Conservation (phyloP, 2,888 invertebrate genomes). For the Drosophila atripex region DNA sequence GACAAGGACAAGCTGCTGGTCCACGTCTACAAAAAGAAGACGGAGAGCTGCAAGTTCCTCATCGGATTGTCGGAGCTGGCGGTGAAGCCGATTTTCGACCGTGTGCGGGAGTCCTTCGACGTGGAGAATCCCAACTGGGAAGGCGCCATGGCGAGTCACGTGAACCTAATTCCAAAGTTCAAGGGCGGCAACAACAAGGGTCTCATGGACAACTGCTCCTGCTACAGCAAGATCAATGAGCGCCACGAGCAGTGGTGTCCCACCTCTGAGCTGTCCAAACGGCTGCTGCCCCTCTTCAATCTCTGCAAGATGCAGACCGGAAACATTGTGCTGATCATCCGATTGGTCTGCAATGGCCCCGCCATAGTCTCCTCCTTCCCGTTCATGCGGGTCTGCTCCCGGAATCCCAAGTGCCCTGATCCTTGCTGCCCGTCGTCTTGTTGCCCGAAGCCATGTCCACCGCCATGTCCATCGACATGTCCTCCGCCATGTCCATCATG, state of each 20-base stretch:
- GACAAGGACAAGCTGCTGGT: slow-evolving; percentile 79
- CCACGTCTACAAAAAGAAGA: slow-evolving; percentile 81
- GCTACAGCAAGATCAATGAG: slow-evolving; percentile 63
- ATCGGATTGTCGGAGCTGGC: slow-evolving; percentile 80
- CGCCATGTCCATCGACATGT: slow-evolving; percentile 1
- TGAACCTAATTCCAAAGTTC: slow-evolving; percentile 61
- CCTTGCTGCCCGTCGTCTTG: slow-evolving; percentile 44
- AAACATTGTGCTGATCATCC: slow-evolving; percentile 81
- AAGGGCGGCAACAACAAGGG: slow-evolving; percentile 57
- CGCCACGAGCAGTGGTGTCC: slow-evolving; percentile 79
- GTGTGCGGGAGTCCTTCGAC: slow-evolving; percentile 78
- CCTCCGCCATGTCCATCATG: neutral
- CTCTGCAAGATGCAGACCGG: slow-evolving; percentile 80
- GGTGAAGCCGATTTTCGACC: slow-evolving; percentile 79
- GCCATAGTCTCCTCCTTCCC: slow-evolving; percentile 80
- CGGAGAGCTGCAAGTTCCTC: slow-evolving; percentile 82
- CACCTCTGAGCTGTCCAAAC: slow-evolving; percentile 79
- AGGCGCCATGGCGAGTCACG: slow-evolving; percentile 48
- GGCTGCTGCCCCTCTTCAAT: slow-evolving; percentile 80
- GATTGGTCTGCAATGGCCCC: slow-evolving; percentile 82
- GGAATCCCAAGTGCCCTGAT: slow-evolving; percentile 59
- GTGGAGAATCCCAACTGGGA: slow-evolving; percentile 78
- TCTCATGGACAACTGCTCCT: slow-evolving; percentile 63
- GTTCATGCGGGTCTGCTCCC: slow-evolving; percentile 67
- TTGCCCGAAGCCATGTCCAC: slow-evolving; percentile 29